These are phyloP conservation scores for Amphilophus citrinellus DNA, from an alignment of 2,113 vertebrate species.

Conservation along the genomic window DNA sequence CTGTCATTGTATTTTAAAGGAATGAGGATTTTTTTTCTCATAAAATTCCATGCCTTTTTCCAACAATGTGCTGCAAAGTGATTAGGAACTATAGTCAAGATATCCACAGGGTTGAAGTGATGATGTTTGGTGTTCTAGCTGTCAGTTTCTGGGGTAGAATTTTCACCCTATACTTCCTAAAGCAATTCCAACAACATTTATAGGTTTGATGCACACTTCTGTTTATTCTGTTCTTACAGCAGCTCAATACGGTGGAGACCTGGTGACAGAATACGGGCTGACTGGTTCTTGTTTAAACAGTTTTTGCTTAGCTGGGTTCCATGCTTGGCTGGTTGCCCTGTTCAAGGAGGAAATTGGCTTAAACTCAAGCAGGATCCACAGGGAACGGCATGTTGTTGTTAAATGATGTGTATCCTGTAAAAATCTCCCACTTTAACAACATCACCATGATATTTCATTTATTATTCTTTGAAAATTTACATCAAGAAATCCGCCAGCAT, in stretches of 20 bases:
- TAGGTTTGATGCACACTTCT: background rate
- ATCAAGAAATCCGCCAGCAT: background rate
- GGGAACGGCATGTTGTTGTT: background rate
- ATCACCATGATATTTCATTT: background rate
- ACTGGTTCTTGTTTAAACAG: too few relatives aligned
- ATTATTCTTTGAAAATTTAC: background rate
- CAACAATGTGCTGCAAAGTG: background rate
- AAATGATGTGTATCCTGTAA: background rate
- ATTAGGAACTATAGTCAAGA: background rate
- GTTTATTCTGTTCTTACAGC: background rate
- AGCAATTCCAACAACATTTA: background rate
- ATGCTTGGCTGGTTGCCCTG: too few relatives aligned
- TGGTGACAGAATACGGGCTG: background rate
- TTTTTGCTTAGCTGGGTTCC: too few relatives aligned
- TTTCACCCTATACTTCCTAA: fast-evolving
- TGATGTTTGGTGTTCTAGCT: background rate
- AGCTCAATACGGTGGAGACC: background rate
- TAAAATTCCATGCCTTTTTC: background rate
- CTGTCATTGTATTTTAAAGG: too few relatives aligned
- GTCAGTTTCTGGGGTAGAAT: background rate
- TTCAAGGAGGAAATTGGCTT: background rate
- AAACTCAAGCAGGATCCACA: background rate
- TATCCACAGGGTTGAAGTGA: background rate
- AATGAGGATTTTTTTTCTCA: too few relatives aligned
- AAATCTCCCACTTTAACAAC: background rate